These are phyloP conservation scores for Etheostoma cragini DNA, from an alignment of 2,113 vertebrate species.

Conservation along the genomic window DNA sequence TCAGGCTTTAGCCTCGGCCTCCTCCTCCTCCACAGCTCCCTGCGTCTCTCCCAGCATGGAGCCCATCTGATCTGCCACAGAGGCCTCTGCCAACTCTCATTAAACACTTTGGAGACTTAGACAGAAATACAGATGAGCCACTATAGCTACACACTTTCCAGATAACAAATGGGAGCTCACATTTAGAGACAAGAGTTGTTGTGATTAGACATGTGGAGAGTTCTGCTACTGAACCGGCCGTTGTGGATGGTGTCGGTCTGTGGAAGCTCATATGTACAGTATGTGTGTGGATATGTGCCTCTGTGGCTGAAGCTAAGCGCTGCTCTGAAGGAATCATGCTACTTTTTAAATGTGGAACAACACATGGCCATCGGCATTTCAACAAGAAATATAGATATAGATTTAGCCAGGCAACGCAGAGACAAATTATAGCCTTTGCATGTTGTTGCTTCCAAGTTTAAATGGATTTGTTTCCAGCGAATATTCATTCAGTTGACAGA, in stretches of 20 bases:
- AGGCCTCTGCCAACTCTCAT: slow-evolving; percentile 78
- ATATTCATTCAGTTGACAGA: slow-evolving; percentile 49
- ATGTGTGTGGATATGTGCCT: slow-evolving; percentile 37
- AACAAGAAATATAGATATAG: slow-evolving; percentile 33
- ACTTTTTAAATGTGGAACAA: slow-evolving; percentile 51
- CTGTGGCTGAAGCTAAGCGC: slow-evolving; percentile 9
- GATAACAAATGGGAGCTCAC: slow-evolving; percentile 65
- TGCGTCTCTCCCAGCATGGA: slow-evolving; percentile 74
- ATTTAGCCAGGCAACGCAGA: slow-evolving; percentile 6
- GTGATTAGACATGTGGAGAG: slow-evolving; percentile 35
- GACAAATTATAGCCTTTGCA: slow-evolving; percentile 48
- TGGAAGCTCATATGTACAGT: slow-evolving; percentile 17
- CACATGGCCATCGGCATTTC: slow-evolving; percentile 49
- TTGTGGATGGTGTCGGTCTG: slow-evolving; percentile 24
- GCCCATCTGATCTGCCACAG: slow-evolving; percentile 77
- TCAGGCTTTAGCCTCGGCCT: slow-evolving; percentile 67
- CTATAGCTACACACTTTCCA: slow-evolving; percentile 67
- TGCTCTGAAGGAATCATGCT: slow-evolving; percentile 37
- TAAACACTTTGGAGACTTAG: slow-evolving; percentile 77
- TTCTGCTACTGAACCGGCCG: slow-evolving; percentile 32
- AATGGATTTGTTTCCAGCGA: slow-evolving; percentile 52
- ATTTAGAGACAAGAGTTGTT: slow-evolving; percentile 62
- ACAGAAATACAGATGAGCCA: slow-evolving; percentile 77
- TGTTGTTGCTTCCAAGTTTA: slow-evolving; percentile 54
- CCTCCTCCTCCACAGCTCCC: slow-evolving; percentile 69